Conservation (phyloP, 2,113 vertebrate species). For the Bubo scandiacus region DNA sequence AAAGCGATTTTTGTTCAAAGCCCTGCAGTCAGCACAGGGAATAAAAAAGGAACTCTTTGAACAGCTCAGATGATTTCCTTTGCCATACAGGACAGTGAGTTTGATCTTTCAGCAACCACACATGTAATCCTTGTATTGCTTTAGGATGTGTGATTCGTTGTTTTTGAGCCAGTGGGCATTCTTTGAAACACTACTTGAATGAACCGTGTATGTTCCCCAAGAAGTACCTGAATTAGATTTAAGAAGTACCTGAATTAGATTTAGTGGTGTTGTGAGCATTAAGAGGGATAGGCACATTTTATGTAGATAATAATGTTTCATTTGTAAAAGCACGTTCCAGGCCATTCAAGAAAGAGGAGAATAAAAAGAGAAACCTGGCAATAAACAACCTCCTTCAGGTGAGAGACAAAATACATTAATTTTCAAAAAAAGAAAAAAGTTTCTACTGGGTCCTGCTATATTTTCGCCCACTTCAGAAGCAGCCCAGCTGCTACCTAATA, state of each 20-base stretch:
- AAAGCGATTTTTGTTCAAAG: neutral
- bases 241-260: neutral
- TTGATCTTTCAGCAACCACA: constrained; percentile 8
- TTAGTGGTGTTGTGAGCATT: neutral
- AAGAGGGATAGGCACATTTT: neutral
- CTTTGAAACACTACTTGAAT: neutral
- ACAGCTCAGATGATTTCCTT: neutral
- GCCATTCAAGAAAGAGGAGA: neutral
- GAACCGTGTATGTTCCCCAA: neutral
- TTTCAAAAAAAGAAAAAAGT: neutral
- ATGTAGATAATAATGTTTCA: neutral
- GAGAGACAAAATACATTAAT: neutral
- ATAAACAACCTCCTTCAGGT: neutral
- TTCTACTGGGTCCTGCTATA: neutral
- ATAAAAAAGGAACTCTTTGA: neutral
- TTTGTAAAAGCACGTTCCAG: neutral
- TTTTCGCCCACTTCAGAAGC: neutral
- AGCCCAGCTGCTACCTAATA: neutral
- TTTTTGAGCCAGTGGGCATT: neutral
- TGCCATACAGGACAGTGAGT: neutral
- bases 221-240: neutral
- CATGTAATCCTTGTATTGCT: neutral
- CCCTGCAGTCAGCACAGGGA: neutral
- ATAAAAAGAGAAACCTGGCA: neutral
- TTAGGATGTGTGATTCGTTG: neutral